Evolutionary conservation across 2,888 invertebrate species (phyloP).

Genomic region (Pegoplata infirma): DNA sequence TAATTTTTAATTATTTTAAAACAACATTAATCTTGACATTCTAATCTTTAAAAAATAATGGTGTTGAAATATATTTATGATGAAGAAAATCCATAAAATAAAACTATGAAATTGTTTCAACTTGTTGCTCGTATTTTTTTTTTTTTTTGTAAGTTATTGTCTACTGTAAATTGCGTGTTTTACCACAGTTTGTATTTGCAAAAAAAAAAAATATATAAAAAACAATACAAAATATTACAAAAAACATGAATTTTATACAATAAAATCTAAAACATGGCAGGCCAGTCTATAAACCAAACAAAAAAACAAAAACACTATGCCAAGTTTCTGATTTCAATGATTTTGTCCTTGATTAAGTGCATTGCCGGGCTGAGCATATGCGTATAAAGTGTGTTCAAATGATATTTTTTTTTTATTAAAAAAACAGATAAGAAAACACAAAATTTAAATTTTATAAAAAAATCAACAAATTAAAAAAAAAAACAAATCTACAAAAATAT

Average conservation of each 20-base stretch:
- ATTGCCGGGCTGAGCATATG: conserved; percentile 14
- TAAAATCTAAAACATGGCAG: not conserved
- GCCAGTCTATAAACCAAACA: not conserved
- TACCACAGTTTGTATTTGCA: not conserved
- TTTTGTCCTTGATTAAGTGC: conserved; percentile 31
- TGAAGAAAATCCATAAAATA: not conserved
- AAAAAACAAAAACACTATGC: not conserved
- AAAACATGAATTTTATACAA: conserved; percentile 5
- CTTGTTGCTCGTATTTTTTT: not conserved
- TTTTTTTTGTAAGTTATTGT: not conserved
- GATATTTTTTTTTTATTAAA: not conserved
- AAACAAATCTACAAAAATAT: not conserved
- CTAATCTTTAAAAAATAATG: not conserved
- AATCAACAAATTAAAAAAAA: not conserved
- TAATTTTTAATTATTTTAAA: not conserved
- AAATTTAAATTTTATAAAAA: not conserved
- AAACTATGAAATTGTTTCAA: not conserved
- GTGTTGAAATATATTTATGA: not conserved
- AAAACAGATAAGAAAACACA: not conserved
- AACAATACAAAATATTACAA: not conserved
- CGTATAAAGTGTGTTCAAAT: not conserved
- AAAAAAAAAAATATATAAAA: not conserved
- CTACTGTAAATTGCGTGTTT: conserved; percentile 22
- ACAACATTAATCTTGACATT: conserved; percentile 24
- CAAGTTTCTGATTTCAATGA: conserved; percentile 21